Evolutionary conservation across 2,797 vertebrate genomes (phyloP).

Genomic region (Lepus oiostolus): DNA sequence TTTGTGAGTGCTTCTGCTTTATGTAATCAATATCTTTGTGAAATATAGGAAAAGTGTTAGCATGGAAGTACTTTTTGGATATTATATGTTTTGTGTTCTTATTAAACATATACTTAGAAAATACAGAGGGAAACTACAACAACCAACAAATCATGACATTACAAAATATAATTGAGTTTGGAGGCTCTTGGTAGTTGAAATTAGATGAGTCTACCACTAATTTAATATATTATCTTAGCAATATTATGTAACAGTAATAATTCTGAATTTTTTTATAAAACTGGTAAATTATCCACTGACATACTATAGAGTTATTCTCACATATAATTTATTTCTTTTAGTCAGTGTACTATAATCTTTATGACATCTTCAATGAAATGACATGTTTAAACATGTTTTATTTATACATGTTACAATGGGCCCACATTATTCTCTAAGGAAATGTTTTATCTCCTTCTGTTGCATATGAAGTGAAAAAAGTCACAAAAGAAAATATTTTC

Average conservation of each 20-base stretch:
- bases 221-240: constrained; percentile 21
- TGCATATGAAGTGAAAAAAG: neutral
- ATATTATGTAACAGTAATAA: constrained; percentile 14
- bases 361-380: constrained; percentile 7
- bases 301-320: neutral
- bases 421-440: neutral
- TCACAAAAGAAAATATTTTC: neutral
- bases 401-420: neutral
- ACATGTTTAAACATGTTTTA: neutral
- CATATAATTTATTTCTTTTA: constrained; percentile 16
- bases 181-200: neutral
- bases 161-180: constrained; percentile 13
- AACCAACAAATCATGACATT: neutral
- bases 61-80: neutral
- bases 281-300: neutral
- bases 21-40: neutral
- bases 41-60: neutral
- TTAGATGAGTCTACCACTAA: constrained; percentile 42
- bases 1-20: neutral
- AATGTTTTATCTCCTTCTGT: neutral
- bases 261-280: neutral
- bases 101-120: constrained; percentile 27
- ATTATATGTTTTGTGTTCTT: neutral
- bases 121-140: neutral
- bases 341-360: neutral